Conservation (phyloP, 2,113 vertebrate genomes). For the Clarias macrocephalus region DNA sequence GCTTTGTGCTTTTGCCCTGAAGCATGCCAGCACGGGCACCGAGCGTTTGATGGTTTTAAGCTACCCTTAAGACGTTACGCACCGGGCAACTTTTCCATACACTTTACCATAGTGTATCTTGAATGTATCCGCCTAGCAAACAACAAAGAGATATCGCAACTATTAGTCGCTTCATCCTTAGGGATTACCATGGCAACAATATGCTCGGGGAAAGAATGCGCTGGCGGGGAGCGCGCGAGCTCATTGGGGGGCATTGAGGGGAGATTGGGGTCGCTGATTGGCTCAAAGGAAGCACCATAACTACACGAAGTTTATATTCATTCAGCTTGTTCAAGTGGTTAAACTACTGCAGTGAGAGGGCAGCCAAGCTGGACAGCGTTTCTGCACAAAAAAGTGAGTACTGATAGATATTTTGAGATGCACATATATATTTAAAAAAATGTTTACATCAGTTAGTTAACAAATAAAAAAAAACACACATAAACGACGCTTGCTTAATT, state of each 20-base stretch:
- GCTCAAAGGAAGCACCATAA: conserved; percentile 91
- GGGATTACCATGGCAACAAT: conserved; percentile 96
- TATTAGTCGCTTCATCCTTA: conserved; percentile 74
- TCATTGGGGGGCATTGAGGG: conserved; percentile 95
- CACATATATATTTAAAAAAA: too few relatives aligned
- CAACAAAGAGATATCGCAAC: conserved; percentile 66
- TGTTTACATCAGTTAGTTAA: not conserved
- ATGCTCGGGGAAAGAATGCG: conserved; percentile 95
- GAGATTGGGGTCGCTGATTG: conserved; percentile 98
- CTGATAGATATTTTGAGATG: not conserved
- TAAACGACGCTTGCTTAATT: not conserved
- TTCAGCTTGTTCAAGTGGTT: conserved; percentile 93
- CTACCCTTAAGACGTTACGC: conserved; percentile 51
- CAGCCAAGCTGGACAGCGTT: conserved; percentile 34
- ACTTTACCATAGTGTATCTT: conserved; percentile 27
- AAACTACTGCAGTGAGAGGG: conserved; percentile 67
- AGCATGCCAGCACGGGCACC: conserved; percentile 68
- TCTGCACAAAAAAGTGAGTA: conserved; percentile 34
- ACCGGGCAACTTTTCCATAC: conserved; percentile 52
- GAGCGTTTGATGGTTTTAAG: conserved; percentile 37
- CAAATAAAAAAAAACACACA: not conserved
- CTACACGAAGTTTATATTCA: conserved; percentile 92
- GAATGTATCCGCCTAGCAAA: conserved; percentile 46
- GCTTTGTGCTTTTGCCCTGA: conserved; percentile 74
- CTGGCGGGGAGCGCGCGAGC: conserved; percentile 89